These are phyloP conservation scores for Pygoscelis antarcticus DNA, from an alignment of 2,113 vertebrate species.

Conservation along the genomic window DNA sequence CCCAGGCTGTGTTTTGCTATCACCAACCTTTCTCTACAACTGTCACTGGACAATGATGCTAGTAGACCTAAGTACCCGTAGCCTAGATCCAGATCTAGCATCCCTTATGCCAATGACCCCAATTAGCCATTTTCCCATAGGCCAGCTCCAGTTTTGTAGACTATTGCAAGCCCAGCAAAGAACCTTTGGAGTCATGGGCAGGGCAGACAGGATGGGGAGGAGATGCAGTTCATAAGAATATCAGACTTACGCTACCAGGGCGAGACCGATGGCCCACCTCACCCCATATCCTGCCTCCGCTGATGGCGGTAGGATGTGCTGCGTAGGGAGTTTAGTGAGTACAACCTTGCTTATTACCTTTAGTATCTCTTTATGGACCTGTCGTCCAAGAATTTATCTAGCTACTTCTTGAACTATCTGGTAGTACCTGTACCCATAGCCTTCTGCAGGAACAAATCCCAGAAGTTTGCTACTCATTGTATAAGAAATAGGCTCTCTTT, in stretches of 20 bases:
- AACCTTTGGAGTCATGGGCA: background rate
- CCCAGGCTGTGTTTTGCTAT: background rate
- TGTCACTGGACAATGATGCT: background rate
- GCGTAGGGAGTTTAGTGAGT: background rate
- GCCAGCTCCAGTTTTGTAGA: background rate
- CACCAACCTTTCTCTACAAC: background rate
- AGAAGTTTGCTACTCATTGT: background rate
- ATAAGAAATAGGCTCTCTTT: background rate
- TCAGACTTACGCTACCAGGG: rapidly evolving
- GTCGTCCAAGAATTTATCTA: background rate
- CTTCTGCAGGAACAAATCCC: background rate
- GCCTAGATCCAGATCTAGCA: background rate
- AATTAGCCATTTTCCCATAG: background rate
- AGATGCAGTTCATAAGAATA: background rate
- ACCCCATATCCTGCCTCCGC: background rate
- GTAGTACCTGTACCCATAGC: background rate
- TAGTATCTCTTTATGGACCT: background rate
- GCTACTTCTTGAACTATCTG: background rate
- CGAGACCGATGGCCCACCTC: rapidly evolving
- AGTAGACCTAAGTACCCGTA: background rate
- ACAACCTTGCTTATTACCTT: background rate
- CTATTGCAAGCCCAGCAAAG: background rate
- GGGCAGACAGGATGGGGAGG: background rate
- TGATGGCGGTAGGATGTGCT: background rate
- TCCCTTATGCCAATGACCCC: background rate